Evolutionary conservation across 2,888 invertebrate species (phyloP).

Genomic region (Tribolium freemani): DNA sequence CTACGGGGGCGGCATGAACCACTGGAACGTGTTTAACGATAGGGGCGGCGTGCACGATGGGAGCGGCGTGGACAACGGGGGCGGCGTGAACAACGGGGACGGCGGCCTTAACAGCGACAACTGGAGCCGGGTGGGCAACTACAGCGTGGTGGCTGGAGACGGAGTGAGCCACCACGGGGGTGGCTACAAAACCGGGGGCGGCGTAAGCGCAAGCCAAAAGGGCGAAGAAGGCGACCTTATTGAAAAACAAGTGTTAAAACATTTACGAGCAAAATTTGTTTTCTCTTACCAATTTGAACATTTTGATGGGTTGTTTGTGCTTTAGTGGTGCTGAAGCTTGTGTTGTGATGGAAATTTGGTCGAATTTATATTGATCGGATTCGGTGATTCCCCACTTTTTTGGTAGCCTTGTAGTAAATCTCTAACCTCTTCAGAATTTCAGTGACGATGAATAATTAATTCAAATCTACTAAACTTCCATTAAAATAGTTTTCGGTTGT

Average conservation of each 20-base stretch:
- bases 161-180: conserved; percentile 53
- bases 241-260: not conserved
- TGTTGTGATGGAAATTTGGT: not conserved
- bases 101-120: conserved; percentile 56
- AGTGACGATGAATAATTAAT: conserved; percentile 8
- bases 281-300: conserved; percentile 32
- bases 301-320: conserved; percentile 18
- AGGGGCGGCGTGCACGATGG: conserved; percentile 56
- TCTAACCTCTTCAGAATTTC: not conserved
- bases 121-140: conserved; percentile 46
- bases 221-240: conserved; percentile 42
- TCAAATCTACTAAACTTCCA: not conserved
- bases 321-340: conserved; percentile 22
- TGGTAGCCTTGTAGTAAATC: conserved; percentile 5
- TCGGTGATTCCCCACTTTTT: conserved; percentile 7
- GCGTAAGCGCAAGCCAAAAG: conserved; percentile 52
- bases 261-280: not conserved
- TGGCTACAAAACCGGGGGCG: conserved; percentile 55
- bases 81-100: conserved; percentile 52
- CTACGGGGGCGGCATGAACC: conserved; percentile 53
- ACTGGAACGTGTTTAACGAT: conserved; percentile 45
- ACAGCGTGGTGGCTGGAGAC: conserved; percentile 55
- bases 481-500: no score
- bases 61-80: conserved; percentile 56
- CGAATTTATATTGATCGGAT: conserved; percentile 17